Conservation (phyloP, 2,888 invertebrate genomes). For the Heliconius erato region DNA sequence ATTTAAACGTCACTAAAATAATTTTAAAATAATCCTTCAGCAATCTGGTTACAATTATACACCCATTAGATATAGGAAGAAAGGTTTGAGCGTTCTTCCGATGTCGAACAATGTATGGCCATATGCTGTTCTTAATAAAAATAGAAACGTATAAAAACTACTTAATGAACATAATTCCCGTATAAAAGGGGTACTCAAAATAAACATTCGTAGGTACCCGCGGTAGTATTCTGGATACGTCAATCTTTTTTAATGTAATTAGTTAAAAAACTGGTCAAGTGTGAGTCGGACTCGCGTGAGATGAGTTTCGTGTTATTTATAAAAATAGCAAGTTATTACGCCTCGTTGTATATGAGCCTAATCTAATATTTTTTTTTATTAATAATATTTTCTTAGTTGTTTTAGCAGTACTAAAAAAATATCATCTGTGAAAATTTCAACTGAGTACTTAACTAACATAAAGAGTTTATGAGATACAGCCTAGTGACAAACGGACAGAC, state of each 20-base stretch:
- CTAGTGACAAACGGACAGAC: too few relatives aligned
- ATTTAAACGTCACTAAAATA: neutral
- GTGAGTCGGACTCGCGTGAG: too few relatives aligned
- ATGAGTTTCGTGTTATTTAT: too few relatives aligned
- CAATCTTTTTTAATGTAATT: neutral
- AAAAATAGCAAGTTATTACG: too few relatives aligned
- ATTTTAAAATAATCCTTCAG: constrained; percentile 29
- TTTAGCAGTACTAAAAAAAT: too few relatives aligned
- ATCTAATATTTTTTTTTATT: too few relatives aligned
- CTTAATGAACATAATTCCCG: constrained; percentile 84
- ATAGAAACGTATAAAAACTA: constrained; percentile 80
- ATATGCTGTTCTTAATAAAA: constrained; percentile 57
- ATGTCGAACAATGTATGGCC: constrained; percentile 54
- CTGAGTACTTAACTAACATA: too few relatives aligned
- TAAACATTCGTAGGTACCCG: constrained; percentile 58
- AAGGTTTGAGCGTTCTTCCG: constrained; percentile 43
- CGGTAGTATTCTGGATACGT: constrained; percentile 63
- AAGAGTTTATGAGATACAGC: too few relatives aligned
- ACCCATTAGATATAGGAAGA: constrained; percentile 31
- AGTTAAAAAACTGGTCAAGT: neutral
- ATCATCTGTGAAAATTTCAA: too few relatives aligned
- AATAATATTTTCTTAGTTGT: too few relatives aligned
- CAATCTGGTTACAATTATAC: constrained; percentile 46
- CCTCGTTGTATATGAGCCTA: too few relatives aligned
- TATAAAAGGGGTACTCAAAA: constrained; percentile 84